Evolutionary conservation across 2,113 vertebrate species (phyloP).

Genomic region (Oryzias melastigma): DNA sequence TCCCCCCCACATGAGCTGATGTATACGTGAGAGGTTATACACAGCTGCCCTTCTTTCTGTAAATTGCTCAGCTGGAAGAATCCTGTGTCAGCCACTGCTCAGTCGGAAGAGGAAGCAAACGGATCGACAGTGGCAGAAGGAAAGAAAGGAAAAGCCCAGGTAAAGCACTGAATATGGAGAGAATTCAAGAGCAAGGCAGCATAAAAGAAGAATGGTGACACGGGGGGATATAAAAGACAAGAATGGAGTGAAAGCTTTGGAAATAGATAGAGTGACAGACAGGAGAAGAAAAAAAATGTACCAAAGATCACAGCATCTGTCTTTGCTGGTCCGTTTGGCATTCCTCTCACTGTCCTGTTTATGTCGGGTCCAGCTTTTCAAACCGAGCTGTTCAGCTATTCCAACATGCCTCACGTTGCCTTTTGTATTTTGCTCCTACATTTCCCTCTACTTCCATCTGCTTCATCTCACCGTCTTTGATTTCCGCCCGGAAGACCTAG

Average conservation of each 20-base stretch:
- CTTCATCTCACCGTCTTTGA: conserved; percentile 24
- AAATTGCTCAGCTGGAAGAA: conserved; percentile 45
- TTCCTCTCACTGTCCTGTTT: conserved; percentile 52
- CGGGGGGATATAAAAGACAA: conserved; percentile 44
- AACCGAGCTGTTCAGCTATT: conserved; percentile 54
- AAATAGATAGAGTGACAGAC: conserved; percentile 38
- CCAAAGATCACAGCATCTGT: conserved; percentile 33
- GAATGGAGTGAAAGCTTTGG: conserved; percentile 38
- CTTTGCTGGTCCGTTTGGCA: conserved; percentile 50
- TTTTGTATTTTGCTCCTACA: conserved; percentile 29
- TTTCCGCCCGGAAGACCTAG: conserved; percentile 25
- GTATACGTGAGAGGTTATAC: not conserved
- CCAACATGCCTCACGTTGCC: conserved; percentile 54
- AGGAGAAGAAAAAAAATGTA: conserved; percentile 13
- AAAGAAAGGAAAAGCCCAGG: conserved; percentile 37
- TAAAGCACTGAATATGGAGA: conserved; percentile 59
- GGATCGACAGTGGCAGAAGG: conserved; percentile 19
- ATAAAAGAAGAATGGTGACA: conserved; percentile 44
- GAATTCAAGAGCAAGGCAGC: conserved; percentile 38
- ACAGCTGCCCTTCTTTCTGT: conserved; percentile 16
- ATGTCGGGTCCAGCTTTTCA: conserved; percentile 54
- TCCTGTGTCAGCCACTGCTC: conserved; percentile 46
- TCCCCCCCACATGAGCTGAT: conserved; percentile 14
- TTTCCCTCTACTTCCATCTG: conserved; percentile 27
- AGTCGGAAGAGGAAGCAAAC: conserved; percentile 24